These are phyloP conservation scores for Pocillopora damicornis DNA, from an alignment of 64 coral and sea anemone species.

Conservation along the genomic window DNA sequence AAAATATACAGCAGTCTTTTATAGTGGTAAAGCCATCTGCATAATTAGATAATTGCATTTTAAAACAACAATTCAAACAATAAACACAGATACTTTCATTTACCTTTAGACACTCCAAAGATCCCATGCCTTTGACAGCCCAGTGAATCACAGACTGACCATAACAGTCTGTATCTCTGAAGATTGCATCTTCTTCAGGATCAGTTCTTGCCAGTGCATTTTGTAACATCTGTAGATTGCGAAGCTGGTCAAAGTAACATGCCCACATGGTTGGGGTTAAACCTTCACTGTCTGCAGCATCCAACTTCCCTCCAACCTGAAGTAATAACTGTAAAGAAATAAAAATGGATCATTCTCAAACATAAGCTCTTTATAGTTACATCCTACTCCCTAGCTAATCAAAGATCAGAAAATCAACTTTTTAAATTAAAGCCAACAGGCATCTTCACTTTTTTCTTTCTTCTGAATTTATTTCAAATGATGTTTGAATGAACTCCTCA, in stretches of 20 bases:
- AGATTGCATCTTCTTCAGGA: slow-evolving; percentile 79
- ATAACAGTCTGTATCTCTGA: slow-evolving; percentile 62
- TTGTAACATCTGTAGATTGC: slow-evolving; percentile 56
- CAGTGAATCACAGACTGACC: slow-evolving; percentile 83
- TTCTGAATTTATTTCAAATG: too few species aligned
- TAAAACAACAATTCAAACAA: too few species aligned
- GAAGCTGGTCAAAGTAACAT: slow-evolving; percentile 81
- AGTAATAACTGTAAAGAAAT: slow-evolving; percentile 52
- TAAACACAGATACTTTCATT: not conserved
- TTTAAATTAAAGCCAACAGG: too few species aligned
- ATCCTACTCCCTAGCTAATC: too few species aligned
- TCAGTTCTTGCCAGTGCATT: slow-evolving; percentile 74
- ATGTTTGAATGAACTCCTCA: too few species aligned
- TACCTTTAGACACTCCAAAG: slow-evolving; percentile 62
- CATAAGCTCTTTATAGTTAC: not conserved
- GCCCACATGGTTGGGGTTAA: slow-evolving; percentile 94
- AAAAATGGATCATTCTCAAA: not conserved
- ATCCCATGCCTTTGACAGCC: slow-evolving; percentile 70
- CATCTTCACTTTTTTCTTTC: too few species aligned
- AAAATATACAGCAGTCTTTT: too few species aligned
- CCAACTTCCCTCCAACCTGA: slow-evolving; percentile 73
- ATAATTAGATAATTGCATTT: too few species aligned
- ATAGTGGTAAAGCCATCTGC: too few species aligned
- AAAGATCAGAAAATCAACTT: too few species aligned
- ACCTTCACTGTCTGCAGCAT: slow-evolving; percentile 63